These are phyloP conservation scores for Brenthis ino DNA, from an alignment of 2,888 invertebrate species.

Conservation along the genomic window DNA sequence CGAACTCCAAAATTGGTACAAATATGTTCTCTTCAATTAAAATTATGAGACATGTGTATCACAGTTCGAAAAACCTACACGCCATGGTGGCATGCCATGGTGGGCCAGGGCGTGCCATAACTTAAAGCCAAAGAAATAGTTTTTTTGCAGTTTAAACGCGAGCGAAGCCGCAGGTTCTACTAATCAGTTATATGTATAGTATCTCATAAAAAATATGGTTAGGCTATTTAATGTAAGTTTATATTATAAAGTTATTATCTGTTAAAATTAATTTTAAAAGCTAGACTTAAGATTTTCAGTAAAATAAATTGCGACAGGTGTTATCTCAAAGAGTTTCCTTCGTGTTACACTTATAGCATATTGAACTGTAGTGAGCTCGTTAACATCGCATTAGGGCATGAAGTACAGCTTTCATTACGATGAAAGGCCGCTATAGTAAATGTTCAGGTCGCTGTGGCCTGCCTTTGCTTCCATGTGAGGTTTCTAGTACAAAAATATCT, in stretches of 20 bases:
- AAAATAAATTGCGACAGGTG: constrained; percentile 10
- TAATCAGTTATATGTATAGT: too few species aligned
- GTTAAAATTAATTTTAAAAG: neutral
- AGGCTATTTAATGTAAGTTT: neutral
- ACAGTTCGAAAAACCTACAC: too few species aligned
- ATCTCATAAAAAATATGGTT: neutral
- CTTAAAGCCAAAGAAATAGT: too few species aligned
- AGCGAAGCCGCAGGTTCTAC: too few species aligned
- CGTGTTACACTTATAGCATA: constrained; percentile 37
- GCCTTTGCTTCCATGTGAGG: constrained; percentile 45
- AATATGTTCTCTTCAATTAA: too few species aligned
- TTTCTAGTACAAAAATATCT: constrained; percentile 32
- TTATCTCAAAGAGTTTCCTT: constrained; percentile 9
- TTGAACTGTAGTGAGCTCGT: constrained; percentile 50
- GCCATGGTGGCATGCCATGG: too few species aligned
- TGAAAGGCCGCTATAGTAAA: constrained; percentile 42
- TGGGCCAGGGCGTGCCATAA: too few species aligned
- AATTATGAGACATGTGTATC: too few species aligned
- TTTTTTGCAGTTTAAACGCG: too few species aligned
- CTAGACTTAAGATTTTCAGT: neutral
- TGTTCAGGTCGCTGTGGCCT: constrained; percentile 31
- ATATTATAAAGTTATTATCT: too few species aligned
- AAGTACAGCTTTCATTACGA: constrained; percentile 50
- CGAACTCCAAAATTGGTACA: too few species aligned
- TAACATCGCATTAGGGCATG: constrained; percentile 54